Evolutionary conservation across 64 coral and sea anemone species (phyloP), one percentile per base, ranked within the genome.

Genomic region (Montipora efflorescens): DNA sequence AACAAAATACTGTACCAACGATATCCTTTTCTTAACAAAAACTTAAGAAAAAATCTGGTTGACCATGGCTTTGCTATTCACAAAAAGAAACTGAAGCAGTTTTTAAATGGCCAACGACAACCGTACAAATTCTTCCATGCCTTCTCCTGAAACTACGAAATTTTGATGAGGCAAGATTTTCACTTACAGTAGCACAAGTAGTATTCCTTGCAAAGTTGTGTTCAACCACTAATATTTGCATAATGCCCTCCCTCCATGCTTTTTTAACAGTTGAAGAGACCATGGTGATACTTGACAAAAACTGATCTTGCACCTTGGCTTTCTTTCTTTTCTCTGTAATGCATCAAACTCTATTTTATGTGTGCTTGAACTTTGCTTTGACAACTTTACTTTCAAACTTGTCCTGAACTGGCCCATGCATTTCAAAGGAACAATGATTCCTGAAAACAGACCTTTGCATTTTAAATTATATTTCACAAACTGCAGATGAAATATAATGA

Each of bases 311-410:
- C 47, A 21, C 8, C 82, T 86, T 86, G 82, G n/a, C 82, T 61
- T 61, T 70, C 8, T 44, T 4, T 23, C 7, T 19, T 82, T 82
- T 82, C 57, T 67, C 43, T 84, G 66, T 23, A 11, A 20, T 45
- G 48, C 2, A 59, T 11, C 62, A 72, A 71, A 86, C 66, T 86
- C 28, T 36, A 25, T 23, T 18, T 83, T 7, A 19, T 43, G 15
- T 49, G 47, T 18, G 67, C 49, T 86, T 13, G 9, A 71, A 19
- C 36, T 86, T 71, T 86, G 2, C 76, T 78, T 76, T 68, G 43
- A 72, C 47, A 78, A 72, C 81, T 67, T 84, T 84, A 45, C 81
- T 84, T 84, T 67, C 36, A 84, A 46, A 84, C 82, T 86, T 86
- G 64, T 50, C 82, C 23, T 50, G 45, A 49, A 14, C 5, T 82